These are phyloP conservation scores for Crotophaga sulcirostris DNA, from an alignment of 2,113 vertebrate species.

Conservation along the genomic window DNA sequence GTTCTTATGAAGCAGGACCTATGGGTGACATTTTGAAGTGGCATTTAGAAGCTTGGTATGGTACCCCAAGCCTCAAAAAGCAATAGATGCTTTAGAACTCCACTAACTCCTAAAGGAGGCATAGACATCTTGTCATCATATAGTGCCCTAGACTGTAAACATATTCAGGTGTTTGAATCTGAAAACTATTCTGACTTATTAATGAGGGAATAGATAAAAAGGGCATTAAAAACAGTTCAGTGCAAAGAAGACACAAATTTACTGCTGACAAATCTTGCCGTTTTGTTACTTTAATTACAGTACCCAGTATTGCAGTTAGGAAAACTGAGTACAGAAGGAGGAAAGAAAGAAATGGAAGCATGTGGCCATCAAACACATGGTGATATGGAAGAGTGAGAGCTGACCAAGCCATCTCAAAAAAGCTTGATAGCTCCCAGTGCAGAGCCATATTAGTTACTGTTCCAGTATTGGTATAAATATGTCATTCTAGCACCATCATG, in stretches of 20 bases:
- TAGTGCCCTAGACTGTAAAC: background rate
- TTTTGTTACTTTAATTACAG: background rate
- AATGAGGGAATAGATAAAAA: background rate
- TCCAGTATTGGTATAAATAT: background rate
- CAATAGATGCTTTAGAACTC: background rate
- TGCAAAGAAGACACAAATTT: background rate
- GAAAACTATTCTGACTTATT: background rate
- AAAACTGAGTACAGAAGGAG: background rate
- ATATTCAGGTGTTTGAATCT: background rate
- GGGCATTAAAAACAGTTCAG: background rate
- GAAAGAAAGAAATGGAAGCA: background rate
- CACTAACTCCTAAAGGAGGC: background rate
- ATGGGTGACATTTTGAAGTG: background rate
- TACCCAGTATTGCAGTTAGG: background rate
- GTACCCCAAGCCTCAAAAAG: background rate
- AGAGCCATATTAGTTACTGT: background rate
- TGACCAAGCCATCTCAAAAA: background rate
- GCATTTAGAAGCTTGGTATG: background rate
- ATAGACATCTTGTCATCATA: background rate
- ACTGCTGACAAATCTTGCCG: background rate
- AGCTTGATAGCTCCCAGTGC: background rate
- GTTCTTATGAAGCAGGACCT: background rate
- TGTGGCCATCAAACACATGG: background rate
- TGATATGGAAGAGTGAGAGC: background rate
- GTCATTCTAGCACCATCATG: background rate